Percentiles rank a stretch among this genome's conserved stretches.
These are phyloP conservation scores for Chelonus insularis DNA, from an alignment of 1,140 invertebrate species.

Conservation along the genomic window DNA sequence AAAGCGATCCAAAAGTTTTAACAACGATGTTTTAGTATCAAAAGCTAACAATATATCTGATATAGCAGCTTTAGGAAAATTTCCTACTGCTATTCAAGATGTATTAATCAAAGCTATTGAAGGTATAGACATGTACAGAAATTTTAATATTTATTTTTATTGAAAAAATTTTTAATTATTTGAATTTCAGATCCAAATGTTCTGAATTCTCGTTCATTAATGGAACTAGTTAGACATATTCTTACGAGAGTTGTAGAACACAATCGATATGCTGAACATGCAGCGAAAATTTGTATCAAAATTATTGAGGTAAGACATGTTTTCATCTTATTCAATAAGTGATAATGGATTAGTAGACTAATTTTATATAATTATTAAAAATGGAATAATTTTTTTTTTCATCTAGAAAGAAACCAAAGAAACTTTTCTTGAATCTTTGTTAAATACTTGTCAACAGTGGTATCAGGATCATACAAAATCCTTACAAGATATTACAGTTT, in stretches of 20 bases:
- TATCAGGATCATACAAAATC: conserved; percentile 81
- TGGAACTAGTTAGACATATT: conserved; percentile 82
- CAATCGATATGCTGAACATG: conserved; percentile 74
- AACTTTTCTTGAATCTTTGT: conserved; percentile 83
- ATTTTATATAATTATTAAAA: too few species aligned
- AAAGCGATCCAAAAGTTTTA: conserved; percentile 81
- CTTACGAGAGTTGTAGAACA: conserved; percentile 78
- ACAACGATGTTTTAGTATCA: conserved; percentile 64
- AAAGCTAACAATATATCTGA: conserved; percentile 67
- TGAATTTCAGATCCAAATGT: conserved; percentile 72
- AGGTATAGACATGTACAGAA: conserved; percentile 55
- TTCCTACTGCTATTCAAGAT: conserved; percentile 71
- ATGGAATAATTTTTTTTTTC: neutral
- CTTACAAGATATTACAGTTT: conserved; percentile 44
- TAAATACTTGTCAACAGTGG: conserved; percentile 88
- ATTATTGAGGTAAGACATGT: conserved; percentile 81
- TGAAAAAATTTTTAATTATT: too few species aligned
- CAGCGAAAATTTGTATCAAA: conserved; percentile 78
- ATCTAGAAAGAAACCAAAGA: conserved; percentile 76
- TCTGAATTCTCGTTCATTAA: conserved; percentile 74
- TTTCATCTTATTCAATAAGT: too few species aligned
- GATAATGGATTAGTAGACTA: too few species aligned
- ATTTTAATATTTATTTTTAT: conserved; percentile 18
- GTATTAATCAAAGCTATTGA: conserved; percentile 73
- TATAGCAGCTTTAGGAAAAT: conserved; percentile 73